Evolutionary conservation across 2,113 vertebrate genomes (phyloP).

Genomic region (Melanerpes formicivorus): DNA sequence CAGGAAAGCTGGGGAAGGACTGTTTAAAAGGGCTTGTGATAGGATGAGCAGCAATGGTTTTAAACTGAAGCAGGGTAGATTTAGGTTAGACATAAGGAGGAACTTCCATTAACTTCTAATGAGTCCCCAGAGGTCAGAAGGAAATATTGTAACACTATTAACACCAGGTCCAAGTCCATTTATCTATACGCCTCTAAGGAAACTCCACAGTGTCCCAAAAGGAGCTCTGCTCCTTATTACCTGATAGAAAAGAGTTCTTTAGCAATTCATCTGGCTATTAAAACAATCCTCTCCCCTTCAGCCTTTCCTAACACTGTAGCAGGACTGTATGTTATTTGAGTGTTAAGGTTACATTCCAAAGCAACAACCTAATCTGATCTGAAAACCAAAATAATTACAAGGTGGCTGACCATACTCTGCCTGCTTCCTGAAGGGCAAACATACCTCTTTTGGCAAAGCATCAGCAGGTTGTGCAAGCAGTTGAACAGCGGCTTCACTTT

Average conservation of each 20-base stretch:
- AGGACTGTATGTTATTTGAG: background rate
- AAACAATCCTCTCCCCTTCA: background rate
- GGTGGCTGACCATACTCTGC: background rate
- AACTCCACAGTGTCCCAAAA: background rate
- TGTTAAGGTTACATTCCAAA: background rate
- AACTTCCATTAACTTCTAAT: background rate
- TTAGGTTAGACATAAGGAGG: too few species aligned
- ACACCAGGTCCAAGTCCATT: background rate
- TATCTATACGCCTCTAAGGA: background rate
- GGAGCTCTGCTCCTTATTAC: background rate
- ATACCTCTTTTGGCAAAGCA: constrained; percentile 59
- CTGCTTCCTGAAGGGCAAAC: background rate
- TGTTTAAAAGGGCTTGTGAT: too few species aligned
- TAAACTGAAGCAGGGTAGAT: too few species aligned
- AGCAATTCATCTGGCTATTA: background rate
- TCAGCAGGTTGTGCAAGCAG: background rate
- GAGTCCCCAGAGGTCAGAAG: background rate
- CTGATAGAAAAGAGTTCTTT: background rate
- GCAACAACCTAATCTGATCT: background rate
- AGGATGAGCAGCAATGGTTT: too few species aligned
- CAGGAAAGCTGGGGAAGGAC: too few species aligned
- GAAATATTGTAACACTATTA: background rate
- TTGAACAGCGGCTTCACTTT: constrained; percentile 3
- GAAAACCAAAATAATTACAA: background rate
- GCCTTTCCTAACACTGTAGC: background rate